Base-by-base conservation (phyloP, 1,140 invertebrate genomes). In the Caenorhabditis briggsae region DNA sequence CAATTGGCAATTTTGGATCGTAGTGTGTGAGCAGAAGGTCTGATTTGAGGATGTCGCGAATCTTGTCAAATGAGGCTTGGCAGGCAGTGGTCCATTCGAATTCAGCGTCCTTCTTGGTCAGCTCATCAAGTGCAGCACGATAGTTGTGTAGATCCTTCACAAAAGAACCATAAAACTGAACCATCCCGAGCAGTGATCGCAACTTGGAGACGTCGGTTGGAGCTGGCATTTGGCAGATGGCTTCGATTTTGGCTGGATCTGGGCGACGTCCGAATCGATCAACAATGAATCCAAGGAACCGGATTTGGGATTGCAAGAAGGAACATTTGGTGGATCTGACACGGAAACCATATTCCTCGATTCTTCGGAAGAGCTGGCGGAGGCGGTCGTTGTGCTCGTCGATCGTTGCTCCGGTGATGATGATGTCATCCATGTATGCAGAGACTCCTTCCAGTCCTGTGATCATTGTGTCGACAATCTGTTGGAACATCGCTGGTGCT, bases 401-500 rank as follows among this genome's bases (percentile, higher is more conserved):
- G n/a, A n/a, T n/a, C n/a, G n/a, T n/a, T n/a, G 59, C 23, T 7
- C 61, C 88, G 5, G 88, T 88, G 41, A 89, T 56, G 33, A 86
- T 88, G 33, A 89, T 56, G 83, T 89, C 89, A 46, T 89, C 90
- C 0, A 91, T 53, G 50, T 90, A 90, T n/a, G 18, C 65, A 23
- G 89, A 82, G 16, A 89, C 89, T 20, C 87, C 89, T 43, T 88
- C 87, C 8, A 93, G 74, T 43, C 88, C 89, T 58, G 82, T 33
- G 12, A 94, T 82, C 7, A 93, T 87, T 86, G 91, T 86, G 58
- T 93, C 93, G 25, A 94, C 93, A n/a, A 93, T 90, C 84, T 92
- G 56, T 88, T 94, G 93, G 87, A 94, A 95, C 85, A 93, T 92
- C n/a, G 91, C 88, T 33, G 94, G 93, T 0, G 93, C 93, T 20